phyloP scores from a whole-genome alignment of 1,140 invertebrate species.

The Chymomyza costata region DNA sequence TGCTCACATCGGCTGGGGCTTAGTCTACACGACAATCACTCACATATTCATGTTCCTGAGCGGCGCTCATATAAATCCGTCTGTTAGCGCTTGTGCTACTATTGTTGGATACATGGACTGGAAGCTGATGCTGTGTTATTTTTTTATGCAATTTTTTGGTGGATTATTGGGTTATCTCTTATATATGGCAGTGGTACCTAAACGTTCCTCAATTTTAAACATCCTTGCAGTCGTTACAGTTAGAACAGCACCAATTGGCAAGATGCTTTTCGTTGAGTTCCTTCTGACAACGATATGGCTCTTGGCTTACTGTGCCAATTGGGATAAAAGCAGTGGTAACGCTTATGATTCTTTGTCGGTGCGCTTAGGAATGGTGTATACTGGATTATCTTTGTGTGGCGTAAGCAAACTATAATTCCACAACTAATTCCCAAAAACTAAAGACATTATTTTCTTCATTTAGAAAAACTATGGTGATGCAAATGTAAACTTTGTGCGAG shows the following conservation, averaged over 20 bases:
- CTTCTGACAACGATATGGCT: background rate
- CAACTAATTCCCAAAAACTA: too few relatives aligned
- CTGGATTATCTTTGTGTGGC: background rate
- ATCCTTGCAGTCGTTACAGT: background rate
- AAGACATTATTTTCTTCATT: too few relatives aligned
- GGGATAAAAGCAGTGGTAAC: conserved; percentile 13
- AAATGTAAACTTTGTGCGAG: conserved; percentile 18
- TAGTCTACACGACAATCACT: conserved; percentile 4
- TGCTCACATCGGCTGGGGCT: conserved; percentile 12
- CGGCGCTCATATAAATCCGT: conserved; percentile 24
- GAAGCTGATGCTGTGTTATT: conserved; percentile 12
- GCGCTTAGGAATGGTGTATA: conserved; percentile 19
- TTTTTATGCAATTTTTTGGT: conserved; percentile 12
- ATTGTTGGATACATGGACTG: conserved; percentile 14
- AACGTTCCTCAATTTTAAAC: too few relatives aligned
- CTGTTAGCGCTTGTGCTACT: conserved; percentile 9
- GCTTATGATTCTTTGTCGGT: conserved; percentile 6
- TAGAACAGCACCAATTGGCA: background rate
- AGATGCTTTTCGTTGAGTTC: conserved; percentile 5
- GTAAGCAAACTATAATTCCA: conserved; percentile 16
- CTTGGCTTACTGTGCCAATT: conserved; percentile 18
- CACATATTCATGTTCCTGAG: conserved; percentile 16
- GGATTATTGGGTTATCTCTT: background rate
- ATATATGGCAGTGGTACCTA: background rate
- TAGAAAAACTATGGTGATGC: too few relatives aligned